Evolutionary conservation across 2,797 vertebrate species (phyloP).

Genomic region (Onychomys leucogaster): DNA sequence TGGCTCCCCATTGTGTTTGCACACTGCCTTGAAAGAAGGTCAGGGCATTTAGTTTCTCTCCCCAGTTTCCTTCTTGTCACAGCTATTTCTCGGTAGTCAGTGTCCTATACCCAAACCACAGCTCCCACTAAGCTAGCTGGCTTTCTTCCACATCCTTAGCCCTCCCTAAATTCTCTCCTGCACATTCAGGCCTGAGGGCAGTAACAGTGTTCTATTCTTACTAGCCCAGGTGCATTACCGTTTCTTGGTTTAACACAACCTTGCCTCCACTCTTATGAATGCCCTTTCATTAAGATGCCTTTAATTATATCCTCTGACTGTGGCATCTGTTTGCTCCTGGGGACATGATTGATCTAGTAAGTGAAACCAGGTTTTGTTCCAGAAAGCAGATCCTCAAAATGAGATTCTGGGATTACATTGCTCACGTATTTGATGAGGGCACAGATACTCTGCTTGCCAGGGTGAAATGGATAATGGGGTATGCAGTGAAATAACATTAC

Average conservation of each 20-base stretch:
- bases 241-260: background rate
- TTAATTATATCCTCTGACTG: background rate
- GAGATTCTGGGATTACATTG: conserved; percentile 47
- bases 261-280: background rate
- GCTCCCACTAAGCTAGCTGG: background rate
- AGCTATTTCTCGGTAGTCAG: background rate
- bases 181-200: background rate
- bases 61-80: background rate
- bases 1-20: background rate
- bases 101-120: background rate
- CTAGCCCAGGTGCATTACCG: background rate
- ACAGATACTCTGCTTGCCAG: conserved; percentile 27
- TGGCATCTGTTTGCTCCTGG: conserved; percentile 48
- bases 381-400: conserved; percentile 43
- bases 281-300: background rate
- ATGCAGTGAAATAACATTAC: background rate
- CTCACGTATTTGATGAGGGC: conserved; percentile 32
- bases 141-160: background rate
- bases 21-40: background rate
- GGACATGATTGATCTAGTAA: conserved; percentile 8
- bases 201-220: background rate
- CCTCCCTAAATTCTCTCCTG: background rate
- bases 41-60: background rate
- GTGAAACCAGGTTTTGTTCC: conserved; percentile 56
- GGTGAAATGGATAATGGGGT: conserved; percentile 16